These are phyloP conservation scores for Mythimna ferrago DNA, from an alignment of 2,888 invertebrate genomes.

Conservation along the genomic window DNA sequence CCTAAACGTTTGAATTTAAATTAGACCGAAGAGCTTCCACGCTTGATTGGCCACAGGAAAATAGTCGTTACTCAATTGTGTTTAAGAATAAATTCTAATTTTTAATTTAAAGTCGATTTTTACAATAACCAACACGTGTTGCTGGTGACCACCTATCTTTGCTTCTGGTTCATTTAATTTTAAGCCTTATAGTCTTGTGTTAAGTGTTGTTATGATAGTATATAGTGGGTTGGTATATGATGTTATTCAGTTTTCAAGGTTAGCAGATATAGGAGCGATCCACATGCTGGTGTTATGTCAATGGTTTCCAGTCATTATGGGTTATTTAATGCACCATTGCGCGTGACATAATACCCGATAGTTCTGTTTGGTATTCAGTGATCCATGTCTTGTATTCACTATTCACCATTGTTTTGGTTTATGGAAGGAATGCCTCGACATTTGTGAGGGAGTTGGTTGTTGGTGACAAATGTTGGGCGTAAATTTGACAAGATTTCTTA, in stretches of 20 bases:
- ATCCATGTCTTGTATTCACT: conserved; percentile 40
- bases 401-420: conserved; percentile 53
- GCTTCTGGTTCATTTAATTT: conserved; percentile 7
- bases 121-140: conserved; percentile 63
- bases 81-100: conserved; percentile 51
- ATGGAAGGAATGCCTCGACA: conserved; percentile 9
- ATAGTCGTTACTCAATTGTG: conserved; percentile 44
- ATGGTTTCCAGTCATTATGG: conserved; percentile 39
- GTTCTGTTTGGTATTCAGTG: conserved; percentile 43
- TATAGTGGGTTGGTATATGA: conserved; percentile 35
- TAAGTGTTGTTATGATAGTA: conserved; percentile 54
- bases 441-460: neutral
- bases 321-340: conserved; percentile 59
- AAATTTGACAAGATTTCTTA: neutral
- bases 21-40: conserved; percentile 18
- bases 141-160: conserved; percentile 15
- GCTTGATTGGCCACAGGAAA: conserved; percentile 47
- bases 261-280: conserved; percentile 58
- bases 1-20: conserved; percentile 29
- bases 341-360: conserved; percentile 48
- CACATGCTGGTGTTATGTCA: conserved; percentile 50
- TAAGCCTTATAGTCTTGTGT: conserved; percentile 2
- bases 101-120: conserved; percentile 43
- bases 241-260: conserved; percentile 63
- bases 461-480: conserved; percentile 14